phyloP scores from a whole-genome alignment of 2,888 invertebrate species.

The Mythimna vitellina region DNA sequence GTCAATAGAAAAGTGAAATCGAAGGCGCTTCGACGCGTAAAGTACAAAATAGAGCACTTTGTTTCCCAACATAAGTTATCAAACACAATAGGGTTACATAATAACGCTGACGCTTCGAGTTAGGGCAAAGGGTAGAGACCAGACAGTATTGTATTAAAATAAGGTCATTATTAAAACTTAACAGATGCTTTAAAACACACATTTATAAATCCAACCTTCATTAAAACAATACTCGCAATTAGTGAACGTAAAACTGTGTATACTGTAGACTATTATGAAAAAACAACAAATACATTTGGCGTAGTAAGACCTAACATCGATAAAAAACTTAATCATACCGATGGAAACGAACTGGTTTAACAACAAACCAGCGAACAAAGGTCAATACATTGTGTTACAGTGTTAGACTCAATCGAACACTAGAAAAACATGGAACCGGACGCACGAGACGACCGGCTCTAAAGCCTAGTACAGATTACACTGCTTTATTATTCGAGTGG shows the following conservation, averaged over 20 bases:
- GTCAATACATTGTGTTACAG: slow-evolving; percentile 61
- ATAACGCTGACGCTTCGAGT: slow-evolving; percentile 31
- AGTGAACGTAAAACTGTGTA: slow-evolving; percentile 19
- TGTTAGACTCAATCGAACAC: slow-evolving; percentile 56
- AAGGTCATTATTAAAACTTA: slow-evolving; percentile 43
- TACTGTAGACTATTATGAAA: slow-evolving; percentile 5
- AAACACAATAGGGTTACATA: slow-evolving; percentile 54
- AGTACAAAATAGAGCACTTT: slow-evolving; percentile 42
- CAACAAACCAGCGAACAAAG: slow-evolving; percentile 60
- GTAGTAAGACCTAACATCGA: slow-evolving; percentile 16
- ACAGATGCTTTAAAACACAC: slow-evolving; percentile 12
- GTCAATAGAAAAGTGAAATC: slow-evolving; percentile 57
- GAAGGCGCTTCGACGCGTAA: slow-evolving; percentile 37
- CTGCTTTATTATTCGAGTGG: slow-evolving; percentile 50
- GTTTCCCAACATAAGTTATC: slow-evolving; percentile 38
- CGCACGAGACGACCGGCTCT: slow-evolving; percentile 45
- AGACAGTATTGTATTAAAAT: slow-evolving; percentile 52
- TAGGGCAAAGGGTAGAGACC: slow-evolving; percentile 50
- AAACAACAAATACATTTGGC: slow-evolving; percentile 10
- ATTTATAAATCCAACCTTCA: slow-evolving; percentile 39
- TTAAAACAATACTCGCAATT: slow-evolving; percentile 37
- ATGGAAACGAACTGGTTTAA: slow-evolving; percentile 53
- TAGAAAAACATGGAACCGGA: slow-evolving; percentile 59
- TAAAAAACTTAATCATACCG: slow-evolving; percentile 44
- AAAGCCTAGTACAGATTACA: slow-evolving; percentile 57